Conservation (phyloP, 2,888 invertebrate species). For the Drosophila mimica region DNA sequence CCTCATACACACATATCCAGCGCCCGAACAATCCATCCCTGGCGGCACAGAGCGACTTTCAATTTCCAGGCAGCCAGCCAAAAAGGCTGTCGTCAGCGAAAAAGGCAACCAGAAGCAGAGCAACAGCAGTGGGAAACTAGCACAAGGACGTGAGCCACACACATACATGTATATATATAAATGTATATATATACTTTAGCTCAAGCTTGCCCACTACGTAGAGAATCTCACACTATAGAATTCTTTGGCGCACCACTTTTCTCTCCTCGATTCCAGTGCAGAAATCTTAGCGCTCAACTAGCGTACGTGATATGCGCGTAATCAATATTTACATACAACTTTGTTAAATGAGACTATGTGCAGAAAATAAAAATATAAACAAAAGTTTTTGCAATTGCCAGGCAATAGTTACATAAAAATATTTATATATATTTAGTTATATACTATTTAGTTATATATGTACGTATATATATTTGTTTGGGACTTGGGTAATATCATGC, state of each 20-base stretch:
- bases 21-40: not conserved
- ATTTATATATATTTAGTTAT: slow-evolving; percentile 2
- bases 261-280: slow-evolving; percentile 34
- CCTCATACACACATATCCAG: not conserved
- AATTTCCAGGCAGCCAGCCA: slow-evolving; percentile 71
- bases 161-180: not conserved
- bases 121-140: slow-evolving; percentile 59
- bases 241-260: slow-evolving; percentile 32
- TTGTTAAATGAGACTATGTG: slow-evolving; percentile 42
- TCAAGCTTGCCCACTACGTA: slow-evolving; percentile 41
- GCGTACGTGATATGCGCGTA: slow-evolving; percentile 74
- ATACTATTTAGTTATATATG: too few species aligned
- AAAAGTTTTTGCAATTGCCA: slow-evolving; percentile 52
- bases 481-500: slow-evolving; percentile 39
- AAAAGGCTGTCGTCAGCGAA: slow-evolving; percentile 78
- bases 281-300: slow-evolving; percentile 74
- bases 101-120: slow-evolving; percentile 56
- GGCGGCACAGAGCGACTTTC: slow-evolving; percentile 64
- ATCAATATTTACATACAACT: slow-evolving; percentile 76
- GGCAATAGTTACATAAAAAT: not conserved
- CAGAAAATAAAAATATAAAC: slow-evolving; percentile 44
- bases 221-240: slow-evolving; percentile 40
- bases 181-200: slow-evolving; percentile 14
- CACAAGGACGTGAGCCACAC: slow-evolving; percentile 73
- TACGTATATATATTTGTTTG: slow-evolving; percentile 7